phyloP scores from a whole-genome alignment of 92 coral and sea anemone genomes.

The Actinernus sp. region DNA sequence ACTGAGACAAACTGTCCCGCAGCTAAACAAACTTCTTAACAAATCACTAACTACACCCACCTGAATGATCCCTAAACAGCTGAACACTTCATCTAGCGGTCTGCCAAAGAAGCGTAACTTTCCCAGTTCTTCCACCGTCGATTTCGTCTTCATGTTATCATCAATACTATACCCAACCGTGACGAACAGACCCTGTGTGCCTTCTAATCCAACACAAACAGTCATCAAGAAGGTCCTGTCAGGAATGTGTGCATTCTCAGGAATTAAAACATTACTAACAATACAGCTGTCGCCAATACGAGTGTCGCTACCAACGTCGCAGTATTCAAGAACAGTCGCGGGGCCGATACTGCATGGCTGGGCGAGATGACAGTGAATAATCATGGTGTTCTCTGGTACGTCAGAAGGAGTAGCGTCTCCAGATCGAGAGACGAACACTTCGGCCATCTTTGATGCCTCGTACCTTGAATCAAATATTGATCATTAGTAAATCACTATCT shows the following conservation, averaged over 20 bases:
- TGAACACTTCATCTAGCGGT: slow-evolving; percentile 76
- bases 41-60: slow-evolving; percentile 9
- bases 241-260: slow-evolving; percentile 73
- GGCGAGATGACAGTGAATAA: slow-evolving; percentile 74
- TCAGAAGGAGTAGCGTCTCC: slow-evolving; percentile 49
- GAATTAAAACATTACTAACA: slow-evolving; percentile 80
- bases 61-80: slow-evolving; percentile 56
- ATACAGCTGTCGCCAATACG: slow-evolving; percentile 78
- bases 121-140: slow-evolving; percentile 57
- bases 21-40: too few relatives aligned
- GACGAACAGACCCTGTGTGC: slow-evolving; percentile 75
- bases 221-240: slow-evolving; percentile 80
- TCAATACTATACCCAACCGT: slow-evolving; percentile 84
- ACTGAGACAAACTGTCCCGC: too few relatives aligned
- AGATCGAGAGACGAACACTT: slow-evolving; percentile 64
- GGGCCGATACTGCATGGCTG: slow-evolving; percentile 69
- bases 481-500: too few relatives aligned
- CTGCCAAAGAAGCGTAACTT: slow-evolving; percentile 71
- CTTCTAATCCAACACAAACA: slow-evolving; percentile 71
- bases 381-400: slow-evolving; percentile 60
- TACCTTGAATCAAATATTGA: too few relatives aligned
- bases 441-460: slow-evolving; percentile 68
- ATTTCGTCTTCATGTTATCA: slow-evolving; percentile 89
- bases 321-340: slow-evolving; percentile 84
- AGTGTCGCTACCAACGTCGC: slow-evolving; percentile 67